Evolutionary conservation across 2,888 invertebrate genomes (phyloP), one percentile per base, ranked within the genome.

Genomic region (Drosophila hamatofila): DNA sequence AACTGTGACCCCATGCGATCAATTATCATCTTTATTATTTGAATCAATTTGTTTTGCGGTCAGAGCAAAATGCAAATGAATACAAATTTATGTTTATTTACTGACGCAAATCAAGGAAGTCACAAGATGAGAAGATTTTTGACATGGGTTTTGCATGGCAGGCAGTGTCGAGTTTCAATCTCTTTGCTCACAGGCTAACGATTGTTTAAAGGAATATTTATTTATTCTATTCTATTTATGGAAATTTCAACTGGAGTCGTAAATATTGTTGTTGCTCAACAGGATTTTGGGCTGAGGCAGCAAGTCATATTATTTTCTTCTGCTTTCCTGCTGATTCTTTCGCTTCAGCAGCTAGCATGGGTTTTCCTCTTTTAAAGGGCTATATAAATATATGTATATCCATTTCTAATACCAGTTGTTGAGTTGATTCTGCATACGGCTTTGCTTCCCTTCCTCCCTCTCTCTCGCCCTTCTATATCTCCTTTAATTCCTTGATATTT

Each of bases 1-100:
- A 37, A 35, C 58, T 41, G 2, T 39, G 46, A 33, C 33, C 18
- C n/a, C 48, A 21, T 46, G 30, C 18, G 55, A 48, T 49, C 48
- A 49, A 49, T 37, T 23, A 60, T 60, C 59, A 60, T 69, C 57
- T 54, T 76, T 60, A 62, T 73, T 73, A 78, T 63, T 63, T n/a
- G 60, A 68, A 73, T 78, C 59, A 67, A 63, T 73, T 78, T 67
- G 41, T 27, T 42, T 51, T 62, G 61, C 18, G 41, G 41, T 8
- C 23, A 33, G 49, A 14, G n/a, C 30, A 4, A 41, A 16, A 16
- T 51, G 42, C 63, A 33, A n/a, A 58, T 58, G n/a, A 14, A 21
- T 30, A 60, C 44, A 64, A 63, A 76, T 60, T 64, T 46, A 57
- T 76, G 59, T 49, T 74, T 54, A 76, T 65, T 69, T 69, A 59